Conservation (phyloP, 2,113 vertebrate genomes). For the Oceanites oceanicus region DNA sequence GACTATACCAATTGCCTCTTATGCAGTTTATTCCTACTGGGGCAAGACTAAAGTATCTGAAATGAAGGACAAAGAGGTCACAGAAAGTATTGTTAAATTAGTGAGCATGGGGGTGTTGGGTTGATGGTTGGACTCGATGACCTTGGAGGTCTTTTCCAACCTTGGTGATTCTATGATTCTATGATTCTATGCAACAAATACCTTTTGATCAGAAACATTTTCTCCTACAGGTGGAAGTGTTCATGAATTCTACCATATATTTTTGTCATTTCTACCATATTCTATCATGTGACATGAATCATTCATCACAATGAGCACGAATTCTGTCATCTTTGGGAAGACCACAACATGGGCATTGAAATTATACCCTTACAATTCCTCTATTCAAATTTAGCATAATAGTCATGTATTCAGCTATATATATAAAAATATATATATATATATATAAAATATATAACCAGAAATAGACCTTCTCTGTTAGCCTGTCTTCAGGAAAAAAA, state of each 20-base stretch:
- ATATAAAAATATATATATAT: too few species aligned
- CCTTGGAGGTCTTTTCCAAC: too few species aligned
- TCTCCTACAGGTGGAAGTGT: background rate
- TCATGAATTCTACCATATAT: background rate
- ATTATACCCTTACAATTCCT: background rate
- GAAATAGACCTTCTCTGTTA: background rate
- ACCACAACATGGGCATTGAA: background rate
- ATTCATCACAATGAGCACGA: background rate
- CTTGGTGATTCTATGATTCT: too few species aligned
- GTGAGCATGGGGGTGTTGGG: too few species aligned
- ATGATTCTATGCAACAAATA: background rate
- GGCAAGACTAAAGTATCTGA: background rate
- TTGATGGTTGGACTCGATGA: too few species aligned
- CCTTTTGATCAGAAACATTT: background rate
- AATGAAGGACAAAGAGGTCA: background rate
- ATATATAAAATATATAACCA: background rate
- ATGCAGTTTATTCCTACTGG: background rate
- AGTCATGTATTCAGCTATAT: background rate
- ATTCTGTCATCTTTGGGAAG: background rate
- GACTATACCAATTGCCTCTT: background rate
- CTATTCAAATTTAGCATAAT: background rate
- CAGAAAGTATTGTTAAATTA: background rate
- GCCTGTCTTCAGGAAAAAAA: background rate
- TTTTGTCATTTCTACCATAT: background rate
- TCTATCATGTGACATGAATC: background rate